A percentile compares a stretch with the other conserved stretches of the same genome.
These are phyloP conservation scores for Erannis defoliaria DNA, from an alignment of 2,888 invertebrate species.

Conservation along the genomic window DNA sequence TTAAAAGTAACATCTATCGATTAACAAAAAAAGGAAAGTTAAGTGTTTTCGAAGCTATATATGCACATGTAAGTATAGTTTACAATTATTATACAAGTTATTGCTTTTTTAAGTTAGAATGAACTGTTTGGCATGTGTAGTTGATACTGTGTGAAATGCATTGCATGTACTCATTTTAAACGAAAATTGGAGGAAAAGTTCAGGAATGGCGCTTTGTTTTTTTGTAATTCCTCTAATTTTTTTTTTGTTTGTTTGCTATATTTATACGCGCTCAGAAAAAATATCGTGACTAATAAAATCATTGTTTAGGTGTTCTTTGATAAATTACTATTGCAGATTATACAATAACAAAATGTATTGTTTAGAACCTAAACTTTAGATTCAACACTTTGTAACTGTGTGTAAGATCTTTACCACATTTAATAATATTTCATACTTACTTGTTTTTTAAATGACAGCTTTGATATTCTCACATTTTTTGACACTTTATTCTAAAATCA, in stretches of 20 bases:
- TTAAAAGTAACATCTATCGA: slow-evolving; percentile 31
- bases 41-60: slow-evolving; percentile 67
- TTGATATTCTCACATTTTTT: slow-evolving; percentile 15
- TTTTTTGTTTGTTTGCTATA: slow-evolving; percentile 24
- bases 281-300: slow-evolving; percentile 2
- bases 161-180: slow-evolving; percentile 49
- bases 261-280: slow-evolving; percentile 22
- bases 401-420: slow-evolving; percentile 17
- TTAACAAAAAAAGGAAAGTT: slow-evolving; percentile 48
- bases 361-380: background rate
- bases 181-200: slow-evolving; percentile 39
- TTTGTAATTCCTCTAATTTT: slow-evolving; percentile 43
- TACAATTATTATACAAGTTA: slow-evolving; percentile 57
- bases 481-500: background rate
- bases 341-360: background rate
- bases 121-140: slow-evolving; percentile 85
- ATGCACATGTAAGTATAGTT: slow-evolving; percentile 81
- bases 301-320: background rate
- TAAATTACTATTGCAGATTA: background rate
- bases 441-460: slow-evolving; percentile 18
- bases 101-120: slow-evolving; percentile 65
- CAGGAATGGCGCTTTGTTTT: slow-evolving; percentile 9
- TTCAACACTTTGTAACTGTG: slow-evolving; percentile 3
- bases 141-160: slow-evolving; percentile 45
- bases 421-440: slow-evolving; percentile 13